Conservation (phyloP, 2,888 invertebrate species). For the Coleophora flavipennella region DNA sequence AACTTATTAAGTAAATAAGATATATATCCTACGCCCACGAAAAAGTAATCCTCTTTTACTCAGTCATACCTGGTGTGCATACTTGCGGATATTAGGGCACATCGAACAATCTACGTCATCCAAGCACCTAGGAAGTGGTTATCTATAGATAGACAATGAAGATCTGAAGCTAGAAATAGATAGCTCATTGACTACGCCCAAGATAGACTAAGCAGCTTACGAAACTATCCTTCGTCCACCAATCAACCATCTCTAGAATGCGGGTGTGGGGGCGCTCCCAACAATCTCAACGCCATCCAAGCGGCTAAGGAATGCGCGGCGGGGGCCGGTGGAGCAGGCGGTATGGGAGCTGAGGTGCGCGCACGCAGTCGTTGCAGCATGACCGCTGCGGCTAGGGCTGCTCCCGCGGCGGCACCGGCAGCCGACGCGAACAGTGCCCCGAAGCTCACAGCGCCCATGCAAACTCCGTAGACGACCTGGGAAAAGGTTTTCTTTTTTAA, state of each 20-base stretch:
- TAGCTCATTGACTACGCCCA: too few species aligned
- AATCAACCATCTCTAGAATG: constrained; percentile 48
- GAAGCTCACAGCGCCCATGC: constrained; percentile 91
- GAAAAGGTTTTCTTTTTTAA: constrained; percentile 7
- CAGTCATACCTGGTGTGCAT: too few species aligned
- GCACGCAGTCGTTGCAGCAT: constrained; percentile 86
- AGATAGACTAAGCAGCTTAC: too few species aligned
- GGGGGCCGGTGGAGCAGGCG: constrained; percentile 57
- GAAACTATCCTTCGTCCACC: background rate
- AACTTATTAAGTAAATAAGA: too few species aligned
- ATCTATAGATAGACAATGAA: too few species aligned
- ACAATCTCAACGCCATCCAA: constrained; percentile 80
- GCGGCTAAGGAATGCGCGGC: constrained; percentile 78
- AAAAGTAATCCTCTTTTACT: too few species aligned
- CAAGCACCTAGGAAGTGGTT: too few species aligned
- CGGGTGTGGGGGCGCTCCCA: constrained; percentile 62
- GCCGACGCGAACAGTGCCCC: constrained; percentile 91
- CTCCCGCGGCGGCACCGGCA: constrained; percentile 88
- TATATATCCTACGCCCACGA: too few species aligned
- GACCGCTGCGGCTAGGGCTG: constrained; percentile 88
- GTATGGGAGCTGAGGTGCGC: constrained; percentile 74
- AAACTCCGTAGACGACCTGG: constrained; percentile 89
- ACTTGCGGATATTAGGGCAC: too few species aligned
- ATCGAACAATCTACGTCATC: too few species aligned
- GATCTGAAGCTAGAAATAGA: too few species aligned